These are phyloP conservation scores for Corythornis cristatus DNA, from an alignment of 2,113 vertebrate genomes.

Conservation along the genomic window DNA sequence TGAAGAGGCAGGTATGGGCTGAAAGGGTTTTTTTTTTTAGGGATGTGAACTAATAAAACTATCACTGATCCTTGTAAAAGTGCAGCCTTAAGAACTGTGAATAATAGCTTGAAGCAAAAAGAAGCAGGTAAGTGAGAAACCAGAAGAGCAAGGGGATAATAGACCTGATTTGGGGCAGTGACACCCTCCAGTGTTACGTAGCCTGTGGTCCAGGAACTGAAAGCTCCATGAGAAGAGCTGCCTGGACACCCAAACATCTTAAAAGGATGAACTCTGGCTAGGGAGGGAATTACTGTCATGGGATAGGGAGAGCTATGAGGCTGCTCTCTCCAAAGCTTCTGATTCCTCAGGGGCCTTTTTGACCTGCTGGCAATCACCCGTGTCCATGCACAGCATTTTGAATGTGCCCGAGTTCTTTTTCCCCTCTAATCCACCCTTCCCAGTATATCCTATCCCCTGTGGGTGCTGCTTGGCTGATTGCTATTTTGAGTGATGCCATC, in stretches of 20 bases:
- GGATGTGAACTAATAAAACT: not conserved
- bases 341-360: not conserved
- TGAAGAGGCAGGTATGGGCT: not conserved
- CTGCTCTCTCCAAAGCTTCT: not conserved
- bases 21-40: not conserved
- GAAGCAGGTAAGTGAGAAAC: not conserved
- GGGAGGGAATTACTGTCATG: rapidly evolving
- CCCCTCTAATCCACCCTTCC: not conserved
- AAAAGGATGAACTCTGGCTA: not conserved
- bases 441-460: not conserved
- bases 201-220: not conserved
- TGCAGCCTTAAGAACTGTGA: not conserved
- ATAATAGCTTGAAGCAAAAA: not conserved
- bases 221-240: not conserved
- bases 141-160: not conserved
- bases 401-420: not conserved
- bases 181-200: not conserved
- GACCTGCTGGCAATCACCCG: not conserved
- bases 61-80: not conserved
- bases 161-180: not conserved
- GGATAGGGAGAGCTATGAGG: not conserved
- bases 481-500: not conserved
- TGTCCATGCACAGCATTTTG: not conserved
- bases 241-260: not conserved
- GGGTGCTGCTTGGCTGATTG: not conserved